A percentile compares a stretch with the other conserved stretches of the same genome.
Evolutionary conservation across 2,888 invertebrate genomes (phyloP).

Genomic region (Apamea epomidion): DNA sequence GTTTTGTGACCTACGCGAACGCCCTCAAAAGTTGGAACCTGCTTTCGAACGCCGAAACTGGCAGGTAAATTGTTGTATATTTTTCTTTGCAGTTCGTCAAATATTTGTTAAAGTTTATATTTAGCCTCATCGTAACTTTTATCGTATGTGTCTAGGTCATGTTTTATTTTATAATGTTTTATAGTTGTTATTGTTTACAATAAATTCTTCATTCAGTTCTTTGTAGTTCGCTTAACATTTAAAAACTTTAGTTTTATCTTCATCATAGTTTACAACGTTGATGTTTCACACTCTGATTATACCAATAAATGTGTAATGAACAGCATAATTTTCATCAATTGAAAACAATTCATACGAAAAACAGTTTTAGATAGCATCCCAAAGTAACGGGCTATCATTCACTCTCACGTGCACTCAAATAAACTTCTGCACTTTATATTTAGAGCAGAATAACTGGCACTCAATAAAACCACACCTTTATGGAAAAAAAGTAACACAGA

Average conservation of each 20-base stretch:
- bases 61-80: background rate
- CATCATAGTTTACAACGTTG: background rate
- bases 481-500: background rate
- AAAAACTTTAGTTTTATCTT: constrained; percentile 53
- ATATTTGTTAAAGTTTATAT: constrained; percentile 8
- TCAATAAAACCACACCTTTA: constrained; percentile 6
- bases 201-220: background rate
- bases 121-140: background rate
- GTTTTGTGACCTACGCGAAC: constrained; percentile 24
- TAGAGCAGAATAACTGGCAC: constrained; percentile 29
- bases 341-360: constrained; percentile 14
- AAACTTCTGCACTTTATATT: constrained; percentile 16
- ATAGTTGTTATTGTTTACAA: background rate
- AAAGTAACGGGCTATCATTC: constrained; percentile 17
- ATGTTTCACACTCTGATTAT: background rate
- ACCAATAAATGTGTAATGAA: constrained; percentile 16
- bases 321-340: constrained; percentile 14
- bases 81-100: background rate
- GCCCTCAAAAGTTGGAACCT: constrained; percentile 3
- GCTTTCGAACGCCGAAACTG: background rate
- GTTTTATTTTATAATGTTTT: background rate
- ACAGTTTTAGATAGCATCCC: background rate
- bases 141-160: background rate
- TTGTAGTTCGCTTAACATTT: background rate
- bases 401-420: constrained; percentile 17